These are phyloP conservation scores for Neopipo cinnamomea DNA, from an alignment of 2,113 vertebrate genomes.

Conservation along the genomic window DNA sequence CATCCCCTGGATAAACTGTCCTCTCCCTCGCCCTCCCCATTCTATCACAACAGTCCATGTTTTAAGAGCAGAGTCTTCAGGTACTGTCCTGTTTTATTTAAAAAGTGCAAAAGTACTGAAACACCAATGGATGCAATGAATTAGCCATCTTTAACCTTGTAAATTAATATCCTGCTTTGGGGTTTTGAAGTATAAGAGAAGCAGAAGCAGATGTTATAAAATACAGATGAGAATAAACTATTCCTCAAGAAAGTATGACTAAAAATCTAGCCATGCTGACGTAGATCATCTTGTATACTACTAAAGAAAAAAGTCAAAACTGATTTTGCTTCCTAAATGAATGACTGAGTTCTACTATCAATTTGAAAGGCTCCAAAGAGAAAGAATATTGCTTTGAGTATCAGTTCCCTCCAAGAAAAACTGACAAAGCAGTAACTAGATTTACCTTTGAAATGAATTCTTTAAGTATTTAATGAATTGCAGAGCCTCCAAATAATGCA, in stretches of 20 bases:
- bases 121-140: not conserved
- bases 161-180: not conserved
- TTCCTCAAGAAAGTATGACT: not conserved
- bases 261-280: not conserved
- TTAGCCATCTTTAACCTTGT: not conserved
- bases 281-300: not conserved
- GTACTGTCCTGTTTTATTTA: not conserved
- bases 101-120: not conserved
- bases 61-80: not conserved
- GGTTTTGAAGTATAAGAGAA: not conserved
- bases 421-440: accelerated
- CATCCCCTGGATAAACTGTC: not conserved
- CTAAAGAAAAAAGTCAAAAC: not conserved
- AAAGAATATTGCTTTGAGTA: not conserved
- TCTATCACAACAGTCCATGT: not conserved
- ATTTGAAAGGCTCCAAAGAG: not conserved
- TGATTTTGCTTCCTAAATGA: not conserved
- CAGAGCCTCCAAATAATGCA: not conserved
- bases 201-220: not conserved
- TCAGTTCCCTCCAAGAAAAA: not conserved
- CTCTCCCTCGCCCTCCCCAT: not conserved
- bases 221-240: not conserved
- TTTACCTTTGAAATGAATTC: not conserved
- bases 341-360: not conserved
- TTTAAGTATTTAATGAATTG: not conserved